Conservation (phyloP, 2,888 invertebrate genomes). For the Conops quadrifasciatus region DNA sequence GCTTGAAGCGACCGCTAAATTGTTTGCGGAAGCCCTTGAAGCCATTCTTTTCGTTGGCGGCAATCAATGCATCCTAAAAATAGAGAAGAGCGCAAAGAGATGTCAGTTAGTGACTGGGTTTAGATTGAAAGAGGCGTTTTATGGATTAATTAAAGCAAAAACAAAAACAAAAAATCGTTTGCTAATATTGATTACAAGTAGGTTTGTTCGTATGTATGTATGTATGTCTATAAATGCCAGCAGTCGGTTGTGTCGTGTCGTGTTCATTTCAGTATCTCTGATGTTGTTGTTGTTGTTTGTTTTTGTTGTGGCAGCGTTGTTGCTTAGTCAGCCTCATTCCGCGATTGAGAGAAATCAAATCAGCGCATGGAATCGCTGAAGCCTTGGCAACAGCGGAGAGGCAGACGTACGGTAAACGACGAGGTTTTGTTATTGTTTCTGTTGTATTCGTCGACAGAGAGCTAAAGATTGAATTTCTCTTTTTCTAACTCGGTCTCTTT, state of each 20-base stretch:
- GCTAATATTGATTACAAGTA: not conserved
- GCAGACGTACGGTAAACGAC: not conserved
- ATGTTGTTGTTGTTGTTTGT: slow-evolving; percentile 11
- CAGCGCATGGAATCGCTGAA: not conserved
- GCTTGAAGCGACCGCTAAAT: slow-evolving; percentile 85
- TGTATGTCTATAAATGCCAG: no score
- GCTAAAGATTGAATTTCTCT: not conserved
- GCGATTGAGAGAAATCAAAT: not conserved
- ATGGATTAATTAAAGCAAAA: not conserved
- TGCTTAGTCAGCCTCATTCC: slow-evolving; percentile 15
- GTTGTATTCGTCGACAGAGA: not conserved
- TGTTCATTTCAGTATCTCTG: not conserved
- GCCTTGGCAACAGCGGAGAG: slow-evolving; percentile 1
- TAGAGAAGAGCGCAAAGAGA: slow-evolving; percentile 8
- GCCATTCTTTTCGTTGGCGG: slow-evolving; percentile 75
- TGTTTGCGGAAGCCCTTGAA: slow-evolving; percentile 87
- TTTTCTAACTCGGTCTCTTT: not conserved
- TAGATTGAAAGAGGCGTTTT: not conserved
- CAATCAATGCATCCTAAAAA: slow-evolving; percentile 80
- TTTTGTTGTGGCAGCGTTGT: not conserved
- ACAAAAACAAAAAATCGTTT: not conserved
- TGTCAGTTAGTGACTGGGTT: not conserved
- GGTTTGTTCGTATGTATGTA: no score
- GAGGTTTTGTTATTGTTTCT: not conserved
- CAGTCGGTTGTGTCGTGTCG: no score